These are phyloP conservation scores for Spizella passerina DNA, from an alignment of 2,797 vertebrate species.

Conservation along the genomic window DNA sequence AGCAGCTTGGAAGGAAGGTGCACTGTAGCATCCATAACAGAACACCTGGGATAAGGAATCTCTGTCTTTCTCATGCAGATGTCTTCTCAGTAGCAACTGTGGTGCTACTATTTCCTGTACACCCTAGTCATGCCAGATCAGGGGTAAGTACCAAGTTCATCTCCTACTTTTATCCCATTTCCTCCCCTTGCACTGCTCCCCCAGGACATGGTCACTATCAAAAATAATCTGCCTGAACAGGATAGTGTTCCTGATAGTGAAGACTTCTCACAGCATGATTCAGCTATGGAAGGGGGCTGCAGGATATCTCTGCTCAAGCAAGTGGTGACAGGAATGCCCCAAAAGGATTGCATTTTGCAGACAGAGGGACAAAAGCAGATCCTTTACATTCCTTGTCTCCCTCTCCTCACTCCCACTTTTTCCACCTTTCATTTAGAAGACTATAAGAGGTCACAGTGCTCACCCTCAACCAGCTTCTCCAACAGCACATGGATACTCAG, in stretches of 20 bases:
- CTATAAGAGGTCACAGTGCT: neutral
- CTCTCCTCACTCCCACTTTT: neutral
- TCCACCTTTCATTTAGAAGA: neutral
- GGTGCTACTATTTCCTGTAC: neutral
- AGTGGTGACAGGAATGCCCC: neutral
- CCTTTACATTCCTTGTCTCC: neutral
- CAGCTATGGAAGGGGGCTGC: neutral
- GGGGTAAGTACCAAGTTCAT: neutral
- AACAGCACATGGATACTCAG: fast-evolving
- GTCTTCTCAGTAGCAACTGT: neutral
- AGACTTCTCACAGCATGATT: neutral
- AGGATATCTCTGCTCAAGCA: neutral
- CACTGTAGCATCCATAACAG: neutral
- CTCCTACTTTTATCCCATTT: neutral
- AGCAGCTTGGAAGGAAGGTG: neutral
- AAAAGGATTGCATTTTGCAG: neutral
- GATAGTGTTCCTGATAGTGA: neutral
- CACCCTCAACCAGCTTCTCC: neutral
- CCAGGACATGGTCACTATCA: neutral
- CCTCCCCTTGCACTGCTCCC: neutral
- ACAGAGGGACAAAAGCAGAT: neutral
- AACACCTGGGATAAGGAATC: neutral
- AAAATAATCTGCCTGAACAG: neutral
- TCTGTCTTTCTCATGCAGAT: neutral
- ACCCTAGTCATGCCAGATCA: neutral